A percentile compares a stretch with the other conserved stretches of the same genome.
These are phyloP conservation scores for Luehdorfia chinensis DNA, from an alignment of 1,140 invertebrate species.

Conservation along the genomic window DNA sequence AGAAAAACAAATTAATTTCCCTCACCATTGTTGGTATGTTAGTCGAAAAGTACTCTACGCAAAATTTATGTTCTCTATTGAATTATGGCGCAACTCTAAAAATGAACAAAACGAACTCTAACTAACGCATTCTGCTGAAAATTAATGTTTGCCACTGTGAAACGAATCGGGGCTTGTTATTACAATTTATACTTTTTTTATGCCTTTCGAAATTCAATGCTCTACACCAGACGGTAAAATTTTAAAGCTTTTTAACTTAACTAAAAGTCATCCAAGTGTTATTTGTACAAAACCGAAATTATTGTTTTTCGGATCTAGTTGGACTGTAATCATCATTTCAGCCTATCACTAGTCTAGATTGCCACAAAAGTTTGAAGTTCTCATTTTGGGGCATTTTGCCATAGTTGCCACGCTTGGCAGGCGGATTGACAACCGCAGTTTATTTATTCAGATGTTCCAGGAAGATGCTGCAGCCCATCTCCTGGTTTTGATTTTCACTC, in stretches of 20 bases:
- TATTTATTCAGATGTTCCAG: no score
- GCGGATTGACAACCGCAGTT: no score
- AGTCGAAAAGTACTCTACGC: slow-evolving; percentile 53
- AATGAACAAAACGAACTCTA: slow-evolving; percentile 53
- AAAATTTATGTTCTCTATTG: slow-evolving; percentile 67
- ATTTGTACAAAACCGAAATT: no score
- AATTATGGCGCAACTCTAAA: slow-evolving; percentile 52
- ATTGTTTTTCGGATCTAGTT: no score
- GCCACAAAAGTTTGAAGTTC: no score
- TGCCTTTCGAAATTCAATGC: slow-evolving; percentile 16
- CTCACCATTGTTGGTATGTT: slow-evolving; percentile 48
- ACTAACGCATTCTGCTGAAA: slow-evolving; percentile 45
- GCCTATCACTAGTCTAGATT: no score
- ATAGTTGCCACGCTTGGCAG: no score
- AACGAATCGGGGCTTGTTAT: slow-evolving; percentile 27
- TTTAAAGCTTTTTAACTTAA: slow-evolving; percentile 1
- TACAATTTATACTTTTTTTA: slow-evolving; percentile 28
- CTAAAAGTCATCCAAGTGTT: no score
- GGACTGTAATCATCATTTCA: no score
- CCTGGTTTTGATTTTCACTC: no score
- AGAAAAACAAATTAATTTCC: slow-evolving; percentile 75
- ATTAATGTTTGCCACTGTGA: slow-evolving; percentile 34
- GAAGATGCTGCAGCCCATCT: no score
- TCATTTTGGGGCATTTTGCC: no score
- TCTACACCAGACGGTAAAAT: neutral